A percentile compares a stretch with the other conserved stretches of the same genome.
Conservation (phyloP, 1,140 invertebrate genomes). For the Cydia splendana region DNA sequence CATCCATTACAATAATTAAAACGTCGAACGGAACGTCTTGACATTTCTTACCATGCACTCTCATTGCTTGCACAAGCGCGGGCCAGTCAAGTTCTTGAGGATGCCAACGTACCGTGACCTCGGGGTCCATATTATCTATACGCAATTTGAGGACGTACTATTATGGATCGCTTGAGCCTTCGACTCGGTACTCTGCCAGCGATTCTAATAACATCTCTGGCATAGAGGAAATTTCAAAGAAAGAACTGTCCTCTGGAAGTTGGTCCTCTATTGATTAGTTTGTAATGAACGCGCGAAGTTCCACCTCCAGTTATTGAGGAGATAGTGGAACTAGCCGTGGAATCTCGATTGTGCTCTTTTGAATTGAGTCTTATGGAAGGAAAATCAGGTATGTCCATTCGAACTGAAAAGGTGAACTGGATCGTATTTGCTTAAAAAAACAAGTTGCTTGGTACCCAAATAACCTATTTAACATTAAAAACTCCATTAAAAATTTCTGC, state of each 20-base stretch:
- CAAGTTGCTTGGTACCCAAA: not conserved
- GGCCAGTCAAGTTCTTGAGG: not conserved
- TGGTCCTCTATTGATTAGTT: conserved; percentile 12
- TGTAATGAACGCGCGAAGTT: conserved; percentile 17
- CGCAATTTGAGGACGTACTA: too few species aligned
- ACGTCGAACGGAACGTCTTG: conserved; percentile 11
- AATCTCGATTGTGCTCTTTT: conserved; percentile 6
- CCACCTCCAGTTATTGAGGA: not conserved
- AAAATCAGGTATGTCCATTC: not conserved
- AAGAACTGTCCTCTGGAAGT: conserved; percentile 13
- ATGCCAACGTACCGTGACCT: not conserved
- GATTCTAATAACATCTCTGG: not conserved
- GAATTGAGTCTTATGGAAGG: not conserved
- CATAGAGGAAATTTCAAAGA: conserved; percentile 11
- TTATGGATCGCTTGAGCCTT: not conserved
- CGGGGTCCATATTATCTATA: not conserved
- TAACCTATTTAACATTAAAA: too few species aligned
- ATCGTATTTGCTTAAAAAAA: not conserved
- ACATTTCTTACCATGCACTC: conserved; percentile 10
- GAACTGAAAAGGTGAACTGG: not conserved
- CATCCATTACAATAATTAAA: conserved; percentile 15
- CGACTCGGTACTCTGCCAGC: not conserved
- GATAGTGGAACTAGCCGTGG: not conserved
- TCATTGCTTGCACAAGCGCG: not conserved
- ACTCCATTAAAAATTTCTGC: too few species aligned